Evolutionary conservation across 1,140 invertebrate genomes (phyloP).

Genomic region (Cotesia chilonis): DNA sequence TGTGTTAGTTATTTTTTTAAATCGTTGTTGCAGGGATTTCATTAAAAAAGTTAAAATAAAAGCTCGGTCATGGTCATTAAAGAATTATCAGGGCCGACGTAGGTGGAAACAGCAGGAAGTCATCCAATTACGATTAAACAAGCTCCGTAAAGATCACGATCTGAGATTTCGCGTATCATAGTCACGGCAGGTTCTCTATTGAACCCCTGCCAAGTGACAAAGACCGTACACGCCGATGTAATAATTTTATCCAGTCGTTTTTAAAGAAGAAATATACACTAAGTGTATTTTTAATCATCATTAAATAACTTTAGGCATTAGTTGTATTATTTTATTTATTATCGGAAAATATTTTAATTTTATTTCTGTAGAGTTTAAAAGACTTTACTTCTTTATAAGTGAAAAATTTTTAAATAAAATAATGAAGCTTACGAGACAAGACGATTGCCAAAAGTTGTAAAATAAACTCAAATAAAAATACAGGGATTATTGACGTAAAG

Average conservation of each 20-base stretch:
- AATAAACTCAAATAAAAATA: no score
- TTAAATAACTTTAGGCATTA: no score
- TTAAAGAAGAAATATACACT: neutral
- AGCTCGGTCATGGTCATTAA: conserved; percentile 16
- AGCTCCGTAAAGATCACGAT: conserved; percentile 26
- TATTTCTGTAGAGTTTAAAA: no score
- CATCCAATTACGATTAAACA: conserved; percentile 30
- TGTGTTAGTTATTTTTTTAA: neutral
- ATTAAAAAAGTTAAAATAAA: conserved; percentile 5
- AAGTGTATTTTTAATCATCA: no score
- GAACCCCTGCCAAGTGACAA: neutral
- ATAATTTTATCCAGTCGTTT: conserved; percentile 3
- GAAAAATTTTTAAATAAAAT: no score
- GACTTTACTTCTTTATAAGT: no score
- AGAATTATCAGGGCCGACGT: conserved; percentile 22
- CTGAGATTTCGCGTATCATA: conserved; percentile 21
- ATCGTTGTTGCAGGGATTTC: no score
- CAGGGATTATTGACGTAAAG: no score
- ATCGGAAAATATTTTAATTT: no score
- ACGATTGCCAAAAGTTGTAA: no score
- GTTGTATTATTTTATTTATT: no score
- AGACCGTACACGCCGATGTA: neutral
- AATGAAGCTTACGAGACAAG: no score
- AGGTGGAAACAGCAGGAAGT: conserved; percentile 31
- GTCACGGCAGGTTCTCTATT: conserved; percentile 24